Evolutionary conservation across 2,888 invertebrate species (phyloP), one percentile per base, ranked within the genome.

Genomic region (Philereme vetulata): DNA sequence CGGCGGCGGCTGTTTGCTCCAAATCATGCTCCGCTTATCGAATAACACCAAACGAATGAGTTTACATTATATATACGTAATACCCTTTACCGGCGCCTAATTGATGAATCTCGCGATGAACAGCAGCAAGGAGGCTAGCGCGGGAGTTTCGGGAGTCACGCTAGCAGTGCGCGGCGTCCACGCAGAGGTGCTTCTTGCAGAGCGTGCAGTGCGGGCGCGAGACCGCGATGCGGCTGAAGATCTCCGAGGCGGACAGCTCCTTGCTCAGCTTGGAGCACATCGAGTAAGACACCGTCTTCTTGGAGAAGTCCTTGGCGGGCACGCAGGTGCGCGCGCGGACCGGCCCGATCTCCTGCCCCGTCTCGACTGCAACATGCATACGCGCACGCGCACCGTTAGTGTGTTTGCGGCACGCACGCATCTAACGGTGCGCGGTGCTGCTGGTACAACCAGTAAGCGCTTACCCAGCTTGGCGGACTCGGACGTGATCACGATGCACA

Each of bases 311-410:
- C 72, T 89, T 91, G 40, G 88, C 85, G 0, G 91, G 88, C 5
- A 92, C 91, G 68, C 92, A 92, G 0, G 92, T 91, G 36, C 92
- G 83, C 2, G 90, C 92, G 59, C 91, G 86, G 47, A 92, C 90
- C 4, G 91, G 90, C 0, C 92, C 91, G 64, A 91, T 90, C 72
- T 91, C 90, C 68, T 88, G 88, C 0, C 89, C 90, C 33, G 88
- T 86, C 65, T 90, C 90, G 59, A 90, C 91, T 91, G 84, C 36
- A 72, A 67, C 34, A 67, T n/a, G 5, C 38, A 38, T 7, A 38
- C 38, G 38, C 38, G 5, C 7, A 21, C 21, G 21, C 21, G 21
- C 21, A 21, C 21, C 21, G 21, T 38, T 6, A 7, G 38, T 3
- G 8, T 7, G 35, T 3, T 1, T 7, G 35, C 35, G 35, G 1